These are phyloP conservation scores for Lasiurus cinereus DNA, from an alignment of 2,113 vertebrate genomes.

Conservation along the genomic window DNA sequence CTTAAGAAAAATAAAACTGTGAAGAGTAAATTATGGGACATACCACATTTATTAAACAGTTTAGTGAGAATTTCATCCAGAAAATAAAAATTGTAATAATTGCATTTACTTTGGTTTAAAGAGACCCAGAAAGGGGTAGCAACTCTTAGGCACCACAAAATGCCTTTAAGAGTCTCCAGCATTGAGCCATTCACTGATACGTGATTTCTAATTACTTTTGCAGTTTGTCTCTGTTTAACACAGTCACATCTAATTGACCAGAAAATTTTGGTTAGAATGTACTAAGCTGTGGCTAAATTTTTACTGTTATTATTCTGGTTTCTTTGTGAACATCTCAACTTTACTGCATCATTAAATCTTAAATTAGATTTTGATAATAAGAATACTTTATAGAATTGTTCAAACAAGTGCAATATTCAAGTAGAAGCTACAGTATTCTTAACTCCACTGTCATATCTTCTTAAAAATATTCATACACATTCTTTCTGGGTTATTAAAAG, in stretches of 20 bases:
- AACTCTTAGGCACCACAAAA: slow-evolving; percentile 75
- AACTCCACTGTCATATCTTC: slow-evolving; percentile 58
- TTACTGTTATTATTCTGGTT: slow-evolving; percentile 86
- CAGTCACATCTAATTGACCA: slow-evolving; percentile 88
- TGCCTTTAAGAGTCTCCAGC: slow-evolving; percentile 68
- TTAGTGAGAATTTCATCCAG: not conserved
- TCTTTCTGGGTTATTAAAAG: slow-evolving; percentile 83
- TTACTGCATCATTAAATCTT: slow-evolving; percentile 86
- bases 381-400: slow-evolving; percentile 83
- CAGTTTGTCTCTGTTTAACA: slow-evolving; percentile 86
- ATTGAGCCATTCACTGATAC: slow-evolving; percentile 76
- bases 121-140: not conserved
- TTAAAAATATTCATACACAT: slow-evolving; percentile 71
- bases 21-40: slow-evolving; percentile 21
- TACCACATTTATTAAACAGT: slow-evolving; percentile 32
- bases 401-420: slow-evolving; percentile 65
- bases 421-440: slow-evolving; percentile 35
- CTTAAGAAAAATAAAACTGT: slow-evolving; percentile 55
- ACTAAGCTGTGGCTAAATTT: slow-evolving; percentile 80
- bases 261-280: slow-evolving; percentile 84
- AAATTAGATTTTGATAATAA: slow-evolving; percentile 87
- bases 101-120: not conserved
- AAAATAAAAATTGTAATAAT: slow-evolving; percentile 55
- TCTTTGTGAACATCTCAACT: slow-evolving; percentile 84
- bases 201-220: slow-evolving; percentile 85